Percentiles rank a stretch among this genome's conserved stretches.
Conservation (phyloP, 1,140 invertebrate species). For the Rhysida immarginata region DNA sequence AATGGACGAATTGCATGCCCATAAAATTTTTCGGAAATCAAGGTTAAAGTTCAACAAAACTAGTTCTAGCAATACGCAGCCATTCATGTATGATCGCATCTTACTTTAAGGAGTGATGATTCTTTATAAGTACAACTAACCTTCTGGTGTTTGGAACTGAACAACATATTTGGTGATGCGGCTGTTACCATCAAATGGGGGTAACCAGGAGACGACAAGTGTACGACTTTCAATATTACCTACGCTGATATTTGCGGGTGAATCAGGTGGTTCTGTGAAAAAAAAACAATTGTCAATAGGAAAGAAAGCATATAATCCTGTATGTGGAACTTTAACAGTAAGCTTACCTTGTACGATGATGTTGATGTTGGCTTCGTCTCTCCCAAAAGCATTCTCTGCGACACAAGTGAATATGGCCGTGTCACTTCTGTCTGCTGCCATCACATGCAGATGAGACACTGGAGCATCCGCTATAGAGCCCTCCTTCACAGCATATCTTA, state of each 20-base stretch:
- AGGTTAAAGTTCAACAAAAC: no score
- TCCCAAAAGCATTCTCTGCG: slow-evolving; percentile 86
- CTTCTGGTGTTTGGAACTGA: slow-evolving; percentile 81
- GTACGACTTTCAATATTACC: slow-evolving; percentile 77
- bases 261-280: slow-evolving; percentile 72
- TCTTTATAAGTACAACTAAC: no score
- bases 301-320: no score
- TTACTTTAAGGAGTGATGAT: no score
- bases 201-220: slow-evolving; percentile 78
- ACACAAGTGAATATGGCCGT: slow-evolving; percentile 88
- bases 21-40: no score
- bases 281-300: no score
- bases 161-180: slow-evolving; percentile 78
- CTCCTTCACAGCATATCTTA: slow-evolving; percentile 4
- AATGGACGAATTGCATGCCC: no score
- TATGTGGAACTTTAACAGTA: no score
- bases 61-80: no score
- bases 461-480: slow-evolving; percentile 1
- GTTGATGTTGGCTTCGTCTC: slow-evolving; percentile 87
- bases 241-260: slow-evolving; percentile 76
- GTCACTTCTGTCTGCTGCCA: slow-evolving; percentile 72
- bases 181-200: slow-evolving; percentile 90
- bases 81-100: no score
- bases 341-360: slow-evolving; percentile 76
- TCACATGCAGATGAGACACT: slow-evolving; percentile 57